Conservation (phyloP, 2,113 vertebrate genomes). For the Heterochromis multidens region DNA sequence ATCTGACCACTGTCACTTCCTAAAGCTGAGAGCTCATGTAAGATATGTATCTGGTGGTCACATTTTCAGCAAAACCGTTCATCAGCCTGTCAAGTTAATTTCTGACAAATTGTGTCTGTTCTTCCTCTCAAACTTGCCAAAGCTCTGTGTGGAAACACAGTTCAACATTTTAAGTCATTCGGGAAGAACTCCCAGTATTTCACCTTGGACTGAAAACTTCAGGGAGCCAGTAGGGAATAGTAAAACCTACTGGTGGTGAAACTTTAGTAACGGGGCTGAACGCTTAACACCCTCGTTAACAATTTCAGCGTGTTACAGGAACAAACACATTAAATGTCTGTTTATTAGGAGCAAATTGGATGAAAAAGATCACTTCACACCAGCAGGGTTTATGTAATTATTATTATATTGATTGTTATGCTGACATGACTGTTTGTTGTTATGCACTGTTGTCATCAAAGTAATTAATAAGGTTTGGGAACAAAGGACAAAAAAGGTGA, state of each 20-base stretch:
- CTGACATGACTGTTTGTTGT: neutral
- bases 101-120: constrained; percentile 30
- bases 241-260: constrained; percentile 22
- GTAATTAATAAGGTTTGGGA: neutral
- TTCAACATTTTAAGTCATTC: neutral
- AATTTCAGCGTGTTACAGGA: neutral
- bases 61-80: constrained; percentile 28
- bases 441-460: neutral
- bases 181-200: constrained; percentile 26
- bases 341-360: neutral
- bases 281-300: neutral
- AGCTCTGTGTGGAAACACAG: constrained; percentile 8
- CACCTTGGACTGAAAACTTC: neutral
- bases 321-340: neutral
- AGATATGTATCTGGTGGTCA: constrained; percentile 21
- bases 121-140: constrained; percentile 9
- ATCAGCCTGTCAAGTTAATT: constrained; percentile 44
- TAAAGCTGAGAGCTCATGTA: neutral
- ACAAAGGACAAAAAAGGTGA: neutral
- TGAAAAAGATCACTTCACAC: neutral
- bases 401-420: neutral
- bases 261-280: neutral
- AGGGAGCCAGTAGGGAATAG: neutral
- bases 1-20: neutral
- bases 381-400: neutral